phyloP scores from a whole-genome alignment of 2,113 vertebrate species.

The Centropus bengalensis region DNA sequence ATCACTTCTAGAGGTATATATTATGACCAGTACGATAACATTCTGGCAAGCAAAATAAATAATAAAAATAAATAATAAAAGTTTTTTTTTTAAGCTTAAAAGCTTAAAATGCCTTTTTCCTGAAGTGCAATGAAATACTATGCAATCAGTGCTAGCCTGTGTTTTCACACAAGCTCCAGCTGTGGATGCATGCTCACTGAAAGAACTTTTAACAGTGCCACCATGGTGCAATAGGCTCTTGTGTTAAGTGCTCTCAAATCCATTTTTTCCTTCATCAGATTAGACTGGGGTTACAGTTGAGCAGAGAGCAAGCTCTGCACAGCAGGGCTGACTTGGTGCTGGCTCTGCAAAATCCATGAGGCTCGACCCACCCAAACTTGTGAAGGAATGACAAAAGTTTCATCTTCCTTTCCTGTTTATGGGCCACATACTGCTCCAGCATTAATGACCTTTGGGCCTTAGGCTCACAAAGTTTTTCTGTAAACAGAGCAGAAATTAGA shows the following conservation, averaged over 20 bases:
- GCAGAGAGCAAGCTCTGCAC: not conserved
- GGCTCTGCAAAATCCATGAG: not conserved
- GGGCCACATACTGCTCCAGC: not conserved
- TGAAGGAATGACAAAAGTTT: not conserved
- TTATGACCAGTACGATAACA: not conserved
- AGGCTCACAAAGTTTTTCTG: not conserved
- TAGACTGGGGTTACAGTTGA: not conserved
- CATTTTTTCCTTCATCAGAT: rapidly evolving
- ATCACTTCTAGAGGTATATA: not conserved
- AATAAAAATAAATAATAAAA: too few species aligned
- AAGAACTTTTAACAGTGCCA: not conserved
- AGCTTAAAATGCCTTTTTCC: not conserved
- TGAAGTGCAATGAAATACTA: not conserved
- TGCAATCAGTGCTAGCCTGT: not conserved
- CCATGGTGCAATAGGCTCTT: not conserved
- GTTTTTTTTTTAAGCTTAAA: too few species aligned
- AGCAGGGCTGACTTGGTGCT: not conserved
- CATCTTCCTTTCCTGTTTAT: not conserved
- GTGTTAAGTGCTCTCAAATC: not conserved
- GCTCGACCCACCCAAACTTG: not conserved
- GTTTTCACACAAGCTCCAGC: not conserved
- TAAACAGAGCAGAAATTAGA: not conserved
- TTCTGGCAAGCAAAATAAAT: not conserved
- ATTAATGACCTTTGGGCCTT: not conserved
- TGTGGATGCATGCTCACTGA: not conserved